Evolutionary conservation across 2,113 vertebrate genomes (phyloP), one percentile per base, ranked within the genome.

Genomic region (Dasyornis broadbenti): DNA sequence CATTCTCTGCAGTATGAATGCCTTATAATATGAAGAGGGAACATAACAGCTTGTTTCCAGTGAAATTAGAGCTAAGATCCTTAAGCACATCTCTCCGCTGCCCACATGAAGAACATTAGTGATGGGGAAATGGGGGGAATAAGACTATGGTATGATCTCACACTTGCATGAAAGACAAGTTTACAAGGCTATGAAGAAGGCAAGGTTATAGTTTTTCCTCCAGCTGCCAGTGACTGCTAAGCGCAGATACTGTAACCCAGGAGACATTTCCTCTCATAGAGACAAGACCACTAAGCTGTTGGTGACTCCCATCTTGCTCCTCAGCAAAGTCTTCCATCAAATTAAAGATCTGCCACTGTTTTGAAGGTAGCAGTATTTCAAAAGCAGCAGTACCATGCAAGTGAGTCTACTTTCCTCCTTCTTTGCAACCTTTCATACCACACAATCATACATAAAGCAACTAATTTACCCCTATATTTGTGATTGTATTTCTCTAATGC

Each of bases 111-210:
- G 27, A 93, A 15, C 1, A 2, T 71, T 7, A 72, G 45, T 69
- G 53, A 15, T 31, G 31, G n/a, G 15, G 3, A 37, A 21, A 11
- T 10, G 3, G 3, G 2, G 12, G 4, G 2, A 50, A 22, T 12
- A 61, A 35, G 31, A 33, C 16, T 70, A 22, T 39, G 15, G 11
- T 31, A 21, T 26, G 47, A 70, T 45, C 39, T 50, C 61, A 66
- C 19, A 30, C 7, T 52, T 59, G 12, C 8, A 52, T 27, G 33
- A 23, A 57, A 73, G 37, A 40, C 8, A 45, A 63, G 17, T 57
- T 75, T 59, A 13, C 57, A 82, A 76, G 27, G 35, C 39, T 72
- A 15, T 30, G 14, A 52, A 64, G 14, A 69, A 60, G 26, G 17
- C 31, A 92, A 57, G 44, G 30, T 50, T 45, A 15, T 12, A 44